Percentiles rank a stretch among this genome's conserved stretches.
phyloP scores from a whole-genome alignment of 2,888 invertebrate genomes.

The Harpalus rubripes region DNA sequence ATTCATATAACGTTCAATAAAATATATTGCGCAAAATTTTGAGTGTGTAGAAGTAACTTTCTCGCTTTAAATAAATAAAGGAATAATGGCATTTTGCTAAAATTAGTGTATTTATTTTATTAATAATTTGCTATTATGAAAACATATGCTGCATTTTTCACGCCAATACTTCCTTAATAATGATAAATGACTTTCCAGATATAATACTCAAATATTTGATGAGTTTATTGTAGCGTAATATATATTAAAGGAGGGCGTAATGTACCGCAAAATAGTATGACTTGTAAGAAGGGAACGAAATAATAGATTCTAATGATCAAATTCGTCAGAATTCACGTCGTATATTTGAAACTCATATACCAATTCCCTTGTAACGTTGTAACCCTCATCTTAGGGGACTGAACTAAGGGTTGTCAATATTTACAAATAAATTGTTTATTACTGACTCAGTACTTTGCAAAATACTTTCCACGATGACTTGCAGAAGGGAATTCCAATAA shows the following conservation, averaged over 20 bases:
- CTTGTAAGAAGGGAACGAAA: background rate
- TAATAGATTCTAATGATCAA: background rate
- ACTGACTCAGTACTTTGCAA: background rate
- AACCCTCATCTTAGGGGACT: background rate
- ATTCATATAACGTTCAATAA: no score
- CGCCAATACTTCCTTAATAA: background rate
- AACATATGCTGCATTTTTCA: background rate
- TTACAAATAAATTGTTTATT: background rate
- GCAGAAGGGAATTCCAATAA: background rate
- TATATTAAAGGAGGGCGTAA: background rate
- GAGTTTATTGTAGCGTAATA: background rate
- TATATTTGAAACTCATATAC: background rate
- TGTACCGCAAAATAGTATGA: background rate
- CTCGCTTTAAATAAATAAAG: no score
- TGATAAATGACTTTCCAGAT: background rate
- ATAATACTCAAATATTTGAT: background rate
- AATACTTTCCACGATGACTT: constrained; percentile 1
- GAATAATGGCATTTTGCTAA: no score
- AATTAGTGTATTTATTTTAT: no score
- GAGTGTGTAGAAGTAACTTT: no score
- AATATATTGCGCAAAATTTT: no score
- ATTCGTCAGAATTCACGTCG: background rate
- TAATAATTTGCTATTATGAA: no score
- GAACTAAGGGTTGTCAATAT: background rate
- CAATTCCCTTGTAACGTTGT: background rate